These are phyloP conservation scores for Yponomeuta evonymella DNA, from an alignment of 2,888 invertebrate species.

Conservation along the genomic window DNA sequence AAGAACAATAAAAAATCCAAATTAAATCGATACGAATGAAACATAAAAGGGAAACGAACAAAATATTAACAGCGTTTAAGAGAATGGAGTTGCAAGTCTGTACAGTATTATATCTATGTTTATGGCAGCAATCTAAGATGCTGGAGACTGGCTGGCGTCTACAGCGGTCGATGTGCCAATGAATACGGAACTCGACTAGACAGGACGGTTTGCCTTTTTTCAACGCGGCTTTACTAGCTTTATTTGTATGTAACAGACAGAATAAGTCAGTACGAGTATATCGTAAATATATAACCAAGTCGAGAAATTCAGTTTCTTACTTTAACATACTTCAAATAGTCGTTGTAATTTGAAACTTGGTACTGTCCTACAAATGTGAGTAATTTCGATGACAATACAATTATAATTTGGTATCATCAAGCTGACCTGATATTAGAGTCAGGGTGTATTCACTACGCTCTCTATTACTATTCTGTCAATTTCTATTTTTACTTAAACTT, in stretches of 20 bases:
- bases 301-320: too few species aligned
- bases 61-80: neutral
- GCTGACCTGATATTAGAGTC: too few species aligned
- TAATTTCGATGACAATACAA: too few species aligned
- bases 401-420: too few species aligned
- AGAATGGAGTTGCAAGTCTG: conserved; percentile 31
- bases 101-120: conserved; percentile 37
- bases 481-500: too few species aligned
- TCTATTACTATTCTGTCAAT: too few species aligned
- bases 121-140: conserved; percentile 54
- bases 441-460: too few species aligned
- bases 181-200: neutral
- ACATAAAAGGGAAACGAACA: neutral
- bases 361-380: too few species aligned
- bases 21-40: neutral
- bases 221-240: neutral
- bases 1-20: neutral
- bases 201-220: neutral
- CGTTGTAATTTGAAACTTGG: too few species aligned
- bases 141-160: conserved; percentile 64
- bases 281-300: too few species aligned
- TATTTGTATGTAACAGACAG: neutral
- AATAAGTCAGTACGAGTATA: too few species aligned
- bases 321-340: too few species aligned
- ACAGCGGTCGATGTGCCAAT: conserved; percentile 22